Base-by-base conservation (phyloP, 2,888 invertebrate genomes). In the Rhamphomyia laevipes region DNA sequence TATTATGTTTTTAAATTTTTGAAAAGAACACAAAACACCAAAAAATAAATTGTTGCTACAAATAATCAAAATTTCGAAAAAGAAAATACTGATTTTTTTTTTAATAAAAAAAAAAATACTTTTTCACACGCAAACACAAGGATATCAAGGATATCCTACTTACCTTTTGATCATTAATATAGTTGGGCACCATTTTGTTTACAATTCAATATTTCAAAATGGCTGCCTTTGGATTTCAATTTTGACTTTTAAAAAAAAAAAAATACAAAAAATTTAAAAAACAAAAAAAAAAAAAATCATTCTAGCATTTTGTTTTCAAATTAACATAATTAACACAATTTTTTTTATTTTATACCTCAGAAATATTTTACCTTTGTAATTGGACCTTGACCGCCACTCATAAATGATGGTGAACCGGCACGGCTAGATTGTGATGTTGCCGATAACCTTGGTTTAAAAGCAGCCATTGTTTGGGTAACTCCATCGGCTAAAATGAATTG, bases 401-500 rank as follows among this genome's bases (percentile, higher is more conserved):
- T 66, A 58, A 65, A 66, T 59, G 79, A 74, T 65, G 80, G 76
- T 59, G 75, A 73, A 71, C 77, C 78, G 66, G 78, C 75, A 62
- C 73, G 61, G 76, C 78, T 59, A 66, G 82, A 79, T 63, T 78
- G 74, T 72, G 84, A 86, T 70, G 85, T 82, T 70, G 86, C 84
- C 70, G 87, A 85, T 70, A 89, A 86, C 77, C 92, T 93, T 70
- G 95, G 85, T 77, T 88, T 88, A 83, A 99, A 99, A 66, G 93
- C 91, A 67, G 94, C 87, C 95, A 99, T 96, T 71, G 91, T 90
- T 80, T 99, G 97, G 71, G 93, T 91, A 61, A 94, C 94, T 70
- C 97, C 96, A 72, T 94, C 90, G 64, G 97, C 95, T 78, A 97
- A 80, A 73, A 95, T 92, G 80, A 97, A 97, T 78, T 95, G 92